phyloP scores from a whole-genome alignment of 2,888 invertebrate species.

The Meandrusa payeni region DNA sequence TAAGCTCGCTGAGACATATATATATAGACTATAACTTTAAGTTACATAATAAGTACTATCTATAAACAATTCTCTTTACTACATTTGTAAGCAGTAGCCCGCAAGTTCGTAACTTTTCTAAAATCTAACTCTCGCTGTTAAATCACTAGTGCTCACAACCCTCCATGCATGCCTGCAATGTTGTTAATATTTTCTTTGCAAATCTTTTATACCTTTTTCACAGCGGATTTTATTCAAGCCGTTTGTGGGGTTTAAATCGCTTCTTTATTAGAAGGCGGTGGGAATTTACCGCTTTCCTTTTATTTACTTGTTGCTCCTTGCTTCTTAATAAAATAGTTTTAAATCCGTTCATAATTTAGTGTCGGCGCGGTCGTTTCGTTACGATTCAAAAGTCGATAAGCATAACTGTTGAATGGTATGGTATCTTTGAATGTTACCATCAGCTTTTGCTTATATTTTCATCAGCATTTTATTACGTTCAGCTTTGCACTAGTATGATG shows the following conservation, averaged over 20 bases:
- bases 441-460: too few relatives aligned
- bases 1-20: too few relatives aligned
- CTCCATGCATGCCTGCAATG: conserved; percentile 11
- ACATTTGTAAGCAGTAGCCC: too few relatives aligned
- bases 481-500: too few relatives aligned
- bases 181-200: conserved; percentile 24
- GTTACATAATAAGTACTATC: too few relatives aligned
- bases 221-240: conserved; percentile 17
- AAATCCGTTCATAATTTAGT: not conserved
- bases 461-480: too few relatives aligned
- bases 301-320: conserved; percentile 18
- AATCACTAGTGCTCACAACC: conserved; percentile 6
- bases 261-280: conserved; percentile 21
- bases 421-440: too few relatives aligned
- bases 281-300: conserved; percentile 12
- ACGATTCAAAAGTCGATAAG: too few relatives aligned
- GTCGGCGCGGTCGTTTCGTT: too few relatives aligned
- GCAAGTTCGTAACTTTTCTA: conserved; percentile 6
- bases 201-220: conserved; percentile 20
- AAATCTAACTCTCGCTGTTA: conserved; percentile 8
- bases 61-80: too few relatives aligned
- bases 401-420: too few relatives aligned
- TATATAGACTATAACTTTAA: too few relatives aligned
- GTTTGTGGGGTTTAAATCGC: conserved; percentile 21
- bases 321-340: conserved; percentile 1